Evolutionary conservation across 2,888 invertebrate genomes (phyloP).

Genomic region (Andrena haemorrhoa): DNA sequence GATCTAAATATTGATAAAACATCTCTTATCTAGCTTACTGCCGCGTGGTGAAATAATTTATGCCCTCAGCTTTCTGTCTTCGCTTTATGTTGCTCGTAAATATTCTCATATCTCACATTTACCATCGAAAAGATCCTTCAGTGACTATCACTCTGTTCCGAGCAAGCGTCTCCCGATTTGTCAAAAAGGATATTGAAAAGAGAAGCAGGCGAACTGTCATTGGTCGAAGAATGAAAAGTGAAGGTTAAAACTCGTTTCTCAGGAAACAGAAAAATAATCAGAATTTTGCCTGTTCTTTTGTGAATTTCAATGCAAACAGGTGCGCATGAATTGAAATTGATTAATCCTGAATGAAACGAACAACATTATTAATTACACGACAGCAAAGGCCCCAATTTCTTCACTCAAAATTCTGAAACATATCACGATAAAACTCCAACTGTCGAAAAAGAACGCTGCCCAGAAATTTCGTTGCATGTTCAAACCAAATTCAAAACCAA

Average conservation of each 20-base stretch:
- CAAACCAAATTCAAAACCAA: no score
- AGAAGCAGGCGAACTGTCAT: not conserved
- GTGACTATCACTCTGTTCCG: not conserved
- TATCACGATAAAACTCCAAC: no score
- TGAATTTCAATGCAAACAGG: not conserved
- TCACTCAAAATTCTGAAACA: no score
- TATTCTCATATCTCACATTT: slow-evolving; percentile 23
- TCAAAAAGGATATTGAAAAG: not conserved
- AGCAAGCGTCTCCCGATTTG: no score
- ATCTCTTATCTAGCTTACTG: slow-evolving; percentile 12
- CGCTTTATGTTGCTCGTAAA: slow-evolving; percentile 16
- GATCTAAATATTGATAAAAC: slow-evolving; percentile 20
- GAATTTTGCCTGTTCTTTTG: not conserved
- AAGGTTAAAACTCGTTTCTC: slow-evolving; percentile 15
- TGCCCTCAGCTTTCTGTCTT: not conserved
- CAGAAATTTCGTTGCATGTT: no score
- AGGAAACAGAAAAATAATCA: not conserved
- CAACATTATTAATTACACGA: slow-evolving; percentile 3
- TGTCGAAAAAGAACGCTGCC: no score
- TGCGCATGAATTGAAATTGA: not conserved
- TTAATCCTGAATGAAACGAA: not conserved
- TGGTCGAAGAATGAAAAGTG: slow-evolving; percentile 7
- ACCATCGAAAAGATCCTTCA: slow-evolving; percentile 3
- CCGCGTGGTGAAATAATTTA: slow-evolving; percentile 34
- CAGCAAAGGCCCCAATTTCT: no score